Evolutionary conservation across 2,797 vertebrate species (phyloP), one percentile per base, ranked within the genome.

Genomic region (Peromyscus melanophrys): DNA sequence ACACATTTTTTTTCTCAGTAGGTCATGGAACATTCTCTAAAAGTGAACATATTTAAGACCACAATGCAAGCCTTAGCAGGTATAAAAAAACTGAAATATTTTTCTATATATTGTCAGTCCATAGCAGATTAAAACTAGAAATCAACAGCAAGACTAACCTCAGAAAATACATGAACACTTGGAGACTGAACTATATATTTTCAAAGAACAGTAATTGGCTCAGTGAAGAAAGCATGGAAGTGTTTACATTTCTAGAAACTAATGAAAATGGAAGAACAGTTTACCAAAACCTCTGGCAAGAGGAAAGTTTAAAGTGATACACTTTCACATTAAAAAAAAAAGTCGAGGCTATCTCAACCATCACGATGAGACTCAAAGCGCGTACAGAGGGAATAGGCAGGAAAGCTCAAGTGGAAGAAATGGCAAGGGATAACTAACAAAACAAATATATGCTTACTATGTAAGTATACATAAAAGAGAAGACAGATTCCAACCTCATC

Each of bases 381-480:
- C 17, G 2, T 46, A 46, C 12, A 85, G 4, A 46, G 29, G 11
- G 46, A 34, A n/a, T 43, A 49, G 46, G 2, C 4, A n/a, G 23
- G 21, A 86, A 52, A 52, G 4, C 83, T 25, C 46, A 69, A 25
- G 49, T n/a, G 31, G n/a, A 69, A 67, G 12, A 4, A 43, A 52
- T 69, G 43, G 21, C 1, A 34, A 69, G 31, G 31, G 63, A 1
- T n/a, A 14, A 65, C 43, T 25, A n/a, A 13, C 98, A 98, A 98
- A 98, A 97, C 98, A 98, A 98, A 97, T 98, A 97, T 98, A 98
- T 98, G 98, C 98, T 98, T 98, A 98, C 97, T 98, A 77, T 98
- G 98, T 98, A 46, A 63, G 98, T 98, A 99, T 98, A 98, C 97
- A 97, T 98, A 98, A 95, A 95, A 98, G 98, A 98, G 97, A 98